These are phyloP conservation scores for Pseudachorutes palmiensis DNA, from an alignment of 1,140 invertebrate genomes.

Conservation along the genomic window DNA sequence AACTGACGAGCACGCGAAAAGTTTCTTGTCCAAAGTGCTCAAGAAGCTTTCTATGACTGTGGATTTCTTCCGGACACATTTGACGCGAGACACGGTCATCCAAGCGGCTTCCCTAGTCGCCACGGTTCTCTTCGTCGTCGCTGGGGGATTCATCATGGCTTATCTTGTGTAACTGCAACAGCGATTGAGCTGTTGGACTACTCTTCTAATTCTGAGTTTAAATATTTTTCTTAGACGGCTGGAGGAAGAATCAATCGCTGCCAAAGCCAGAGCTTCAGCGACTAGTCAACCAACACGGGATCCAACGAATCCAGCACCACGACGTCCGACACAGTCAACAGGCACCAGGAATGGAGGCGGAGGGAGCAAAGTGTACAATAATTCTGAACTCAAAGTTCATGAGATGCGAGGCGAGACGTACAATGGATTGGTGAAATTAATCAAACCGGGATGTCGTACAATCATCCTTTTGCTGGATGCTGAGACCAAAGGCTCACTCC, in stretches of 20 bases:
- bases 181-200: too few relatives aligned
- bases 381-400: constrained; percentile 67
- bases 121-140: constrained; percentile 69
- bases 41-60: constrained; percentile 58
- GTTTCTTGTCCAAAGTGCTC: constrained; percentile 62
- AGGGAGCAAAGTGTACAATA: constrained; percentile 1
- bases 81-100: constrained; percentile 71
- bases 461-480: constrained; percentile 81
- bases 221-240: constrained; percentile 56
- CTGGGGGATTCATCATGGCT: constrained; percentile 76
- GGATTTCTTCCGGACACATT: constrained; percentile 63
- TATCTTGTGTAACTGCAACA: constrained; percentile 79
- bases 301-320: not conserved
- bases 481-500: constrained; percentile 72
- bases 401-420: constrained; percentile 91
- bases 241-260: constrained; percentile 62
- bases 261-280: constrained; percentile 29
- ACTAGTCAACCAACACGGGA: not conserved
- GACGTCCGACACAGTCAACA: not conserved
- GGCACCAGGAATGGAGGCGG: constrained; percentile 33
- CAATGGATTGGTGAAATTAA: constrained; percentile 79
- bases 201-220: too few relatives aligned
- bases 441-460: constrained; percentile 92
- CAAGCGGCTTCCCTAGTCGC: constrained; percentile 71
- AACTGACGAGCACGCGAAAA: constrained; percentile 63